Evolutionary conservation across 2,888 invertebrate species (phyloP), one percentile per base, ranked within the genome.

Genomic region (Xanthorhoe spadicearia): DNA sequence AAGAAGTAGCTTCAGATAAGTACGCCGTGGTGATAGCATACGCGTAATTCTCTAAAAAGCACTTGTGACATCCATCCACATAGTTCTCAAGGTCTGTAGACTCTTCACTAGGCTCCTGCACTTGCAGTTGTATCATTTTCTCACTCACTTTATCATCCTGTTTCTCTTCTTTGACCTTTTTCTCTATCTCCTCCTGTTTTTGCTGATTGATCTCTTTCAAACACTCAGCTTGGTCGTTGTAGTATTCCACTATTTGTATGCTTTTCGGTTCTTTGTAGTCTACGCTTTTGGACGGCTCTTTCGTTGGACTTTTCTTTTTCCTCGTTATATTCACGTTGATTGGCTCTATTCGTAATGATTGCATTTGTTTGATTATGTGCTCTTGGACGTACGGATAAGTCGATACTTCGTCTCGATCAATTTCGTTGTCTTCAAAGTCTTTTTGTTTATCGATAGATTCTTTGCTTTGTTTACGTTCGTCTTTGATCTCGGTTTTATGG

Each of bases 161-260:
- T 70, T 89, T 89, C 49, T 90, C 88, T 50, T 88, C 83, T 73
- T 90, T 90, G 48, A 87, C 79, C 68, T 87, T 89, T 15, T 79
- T 81, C 10, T 86, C 84, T 71, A 94, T 87, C 74, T 92, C 88
- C 1, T 88, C 88, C 1, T 88, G 71, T 64, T 85, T 90, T 69
- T 83, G 88, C 67, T 85, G 82, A 35, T 87, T 80, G 71, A 91
- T 92, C 72, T 94, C 94, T 78, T 94, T 94, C 55, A 95, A 83
- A 73, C 95, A 95, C 73, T 95, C 94, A 58, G 94, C 94, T 82
- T 95, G 94, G 72, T 94, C 95, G 82, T 95, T 95, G 82, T 95
- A 95, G 74, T 95, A 95, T 81, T 95, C 95, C 35, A 94, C 89
- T 72, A 89, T 90, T 75, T 85, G 81, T 70, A 83, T 80, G 55